Evolutionary conservation across 2,113 vertebrate genomes (phyloP), one percentile per base, ranked within the genome.

Genomic region (Crotalus horridus): DNA sequence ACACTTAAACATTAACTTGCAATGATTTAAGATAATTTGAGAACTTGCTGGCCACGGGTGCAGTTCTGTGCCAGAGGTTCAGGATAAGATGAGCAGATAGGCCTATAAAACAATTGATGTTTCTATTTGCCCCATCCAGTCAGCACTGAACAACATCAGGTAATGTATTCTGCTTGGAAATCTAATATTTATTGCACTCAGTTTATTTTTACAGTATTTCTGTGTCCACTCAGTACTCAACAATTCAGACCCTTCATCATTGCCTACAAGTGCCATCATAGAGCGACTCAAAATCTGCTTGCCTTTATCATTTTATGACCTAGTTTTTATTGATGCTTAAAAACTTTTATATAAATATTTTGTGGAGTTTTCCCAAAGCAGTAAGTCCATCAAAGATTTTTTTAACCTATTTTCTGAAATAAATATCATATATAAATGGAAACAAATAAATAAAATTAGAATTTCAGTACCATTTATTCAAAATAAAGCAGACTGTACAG

Each of bases 321-420:
- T 91, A 81, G 12, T 74, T 91, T 55, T 55, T 91, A 20, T 43
- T 81, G 48, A 85, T 91, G 90, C 17, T 85, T 81, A 43, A 85
- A 81, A 81, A 81, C 55, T 91, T 81, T 81, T 61, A 39, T 87
- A 48, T 91, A 26, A 91, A 51, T 56, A 59, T 29, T 58, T 91
- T n/a, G 5, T 89, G n/a, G 58, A 85, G 43, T 61, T 61, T 29
- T 24, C 7, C 56, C 59, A 85, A 61, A 53, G 24, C 15, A 33
- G 85, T 56, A 23, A 91, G 59, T 91, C 26, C 33, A 21, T 86
- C 48, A 48, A 91, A 89, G 48, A 85, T 61, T 81, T 90, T 46
- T 89, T 90, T 90, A 87, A 91, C 59, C 48, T 59, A 11, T 26
- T 86, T 91, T 91, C 33, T 87, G 56, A 61, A 91, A 87, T 43